These are phyloP conservation scores for Octonoba sinensis DNA, from an alignment of 2,888 invertebrate species.

Conservation along the genomic window DNA sequence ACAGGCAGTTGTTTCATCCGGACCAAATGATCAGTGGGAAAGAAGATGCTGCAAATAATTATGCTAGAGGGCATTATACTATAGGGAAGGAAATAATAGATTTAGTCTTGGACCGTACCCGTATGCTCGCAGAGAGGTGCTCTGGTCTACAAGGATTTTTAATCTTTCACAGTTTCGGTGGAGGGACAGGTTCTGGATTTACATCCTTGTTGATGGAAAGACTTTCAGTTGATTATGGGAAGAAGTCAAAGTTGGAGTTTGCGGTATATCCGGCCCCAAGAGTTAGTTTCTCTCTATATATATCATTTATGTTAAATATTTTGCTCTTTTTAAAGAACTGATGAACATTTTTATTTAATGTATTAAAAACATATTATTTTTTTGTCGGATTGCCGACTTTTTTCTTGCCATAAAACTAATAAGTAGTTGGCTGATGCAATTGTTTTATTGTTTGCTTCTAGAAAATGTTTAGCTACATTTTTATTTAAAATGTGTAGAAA, in stretches of 20 bases:
- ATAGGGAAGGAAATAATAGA: constrained; percentile 86
- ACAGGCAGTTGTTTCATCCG: constrained; percentile 96
- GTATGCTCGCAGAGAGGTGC: constrained; percentile 73
- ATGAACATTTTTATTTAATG: not conserved
- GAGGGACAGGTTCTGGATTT: constrained; percentile 74
- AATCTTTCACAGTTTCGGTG: constrained; percentile 86
- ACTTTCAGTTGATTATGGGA: constrained; percentile 73
- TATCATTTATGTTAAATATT: not conserved
- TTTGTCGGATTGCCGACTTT: not conserved
- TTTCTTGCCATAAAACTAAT: too few relatives aligned
- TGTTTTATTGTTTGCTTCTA: too few relatives aligned
- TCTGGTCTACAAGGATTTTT: constrained; percentile 80
- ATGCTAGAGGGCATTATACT: constrained; percentile 97
- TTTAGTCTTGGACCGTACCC: constrained; percentile 77
- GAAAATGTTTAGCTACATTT: too few relatives aligned
- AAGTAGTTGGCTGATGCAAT: too few relatives aligned
- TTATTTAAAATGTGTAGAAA: too few relatives aligned
- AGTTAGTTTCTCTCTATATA: constrained; percentile 44
- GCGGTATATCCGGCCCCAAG: constrained; percentile 74
- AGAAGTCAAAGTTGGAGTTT: constrained; percentile 73
- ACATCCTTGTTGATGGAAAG: constrained; percentile 74
- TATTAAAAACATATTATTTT: not conserved
- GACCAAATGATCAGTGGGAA: constrained; percentile 97
- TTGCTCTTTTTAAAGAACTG: not conserved
- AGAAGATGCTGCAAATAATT: constrained; percentile 98